A percentile compares a stretch with the other conserved stretches of the same genome.
Conservation (phyloP, 1,140 invertebrate species). For the Pentalonia nigronervosa region DNA sequence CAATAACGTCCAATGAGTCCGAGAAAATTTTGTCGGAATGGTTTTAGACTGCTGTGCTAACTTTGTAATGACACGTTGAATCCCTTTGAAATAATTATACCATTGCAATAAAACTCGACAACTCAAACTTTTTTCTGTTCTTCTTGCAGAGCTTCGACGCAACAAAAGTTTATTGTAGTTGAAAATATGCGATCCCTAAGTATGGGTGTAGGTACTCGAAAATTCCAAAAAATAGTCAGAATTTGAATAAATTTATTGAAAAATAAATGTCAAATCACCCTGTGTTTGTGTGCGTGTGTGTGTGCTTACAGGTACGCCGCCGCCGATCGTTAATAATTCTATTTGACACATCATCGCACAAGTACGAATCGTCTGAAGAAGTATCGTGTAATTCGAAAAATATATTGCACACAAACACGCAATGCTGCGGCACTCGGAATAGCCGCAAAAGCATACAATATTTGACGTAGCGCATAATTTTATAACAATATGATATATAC, state of each 20-base stretch:
- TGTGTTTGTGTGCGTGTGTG: background rate
- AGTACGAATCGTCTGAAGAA: background rate
- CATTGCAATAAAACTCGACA: too few species aligned
- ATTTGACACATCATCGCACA: slow-evolving; percentile 20
- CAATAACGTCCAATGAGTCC: too few species aligned
- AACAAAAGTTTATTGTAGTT: too few species aligned
- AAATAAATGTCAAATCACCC: background rate
- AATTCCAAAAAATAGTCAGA: background rate
- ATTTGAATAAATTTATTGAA: background rate
- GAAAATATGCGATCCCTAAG: too few species aligned
- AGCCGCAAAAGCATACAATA: background rate
- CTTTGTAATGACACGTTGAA: too few species aligned
- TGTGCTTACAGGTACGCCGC: background rate
- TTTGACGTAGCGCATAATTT: background rate
- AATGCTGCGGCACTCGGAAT: background rate
- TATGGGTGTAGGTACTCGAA: background rate
- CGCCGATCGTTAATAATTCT: slow-evolving; percentile 13
- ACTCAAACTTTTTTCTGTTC: too few species aligned
- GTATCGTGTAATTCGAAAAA: background rate
- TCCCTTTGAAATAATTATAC: too few species aligned
- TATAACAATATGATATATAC: background rate
- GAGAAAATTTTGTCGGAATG: too few species aligned
- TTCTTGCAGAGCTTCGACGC: too few species aligned
- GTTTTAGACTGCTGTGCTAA: too few species aligned
- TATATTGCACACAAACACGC: slow-evolving; percentile 12